phyloP scores from a whole-genome alignment of 2,797 vertebrate species.

The Numenius phaeopus region DNA sequence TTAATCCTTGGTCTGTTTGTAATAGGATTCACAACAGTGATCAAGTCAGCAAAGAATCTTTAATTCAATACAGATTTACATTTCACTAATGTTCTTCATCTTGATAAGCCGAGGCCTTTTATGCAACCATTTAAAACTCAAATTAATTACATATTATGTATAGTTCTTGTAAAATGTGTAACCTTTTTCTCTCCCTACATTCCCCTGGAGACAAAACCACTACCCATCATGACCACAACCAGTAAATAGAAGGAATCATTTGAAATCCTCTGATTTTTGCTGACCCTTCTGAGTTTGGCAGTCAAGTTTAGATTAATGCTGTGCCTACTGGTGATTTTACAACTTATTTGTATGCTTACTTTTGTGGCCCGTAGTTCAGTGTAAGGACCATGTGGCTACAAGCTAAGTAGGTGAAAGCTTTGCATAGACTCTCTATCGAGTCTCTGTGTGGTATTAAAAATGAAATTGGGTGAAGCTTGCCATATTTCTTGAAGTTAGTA shows the following conservation, averaged over 20 bases:
- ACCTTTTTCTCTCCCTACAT: background rate
- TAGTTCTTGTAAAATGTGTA: background rate
- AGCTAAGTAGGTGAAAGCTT: background rate
- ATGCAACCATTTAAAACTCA: background rate
- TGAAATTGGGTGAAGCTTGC: background rate
- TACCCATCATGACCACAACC: background rate
- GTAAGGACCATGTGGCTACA: background rate
- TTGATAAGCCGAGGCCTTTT: background rate
- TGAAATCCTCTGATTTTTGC: background rate
- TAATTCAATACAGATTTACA: background rate
- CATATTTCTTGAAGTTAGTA: background rate
- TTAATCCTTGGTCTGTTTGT: background rate
- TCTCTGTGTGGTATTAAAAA: background rate
- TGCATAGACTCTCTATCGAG: background rate
- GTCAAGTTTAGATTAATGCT: background rate
- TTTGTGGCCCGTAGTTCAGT: background rate
- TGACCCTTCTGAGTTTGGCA: background rate
- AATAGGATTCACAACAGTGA: background rate
- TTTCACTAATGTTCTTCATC: background rate
- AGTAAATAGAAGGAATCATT: background rate
- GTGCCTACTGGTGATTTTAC: background rate
- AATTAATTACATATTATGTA: background rate
- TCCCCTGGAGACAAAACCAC: background rate
- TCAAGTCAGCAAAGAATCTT: background rate
- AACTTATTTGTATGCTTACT: background rate